A percentile compares a stretch with the other conserved stretches of the same genome.
Conservation (phyloP, 2,888 invertebrate species). For the Heteromurus nitidus region DNA sequence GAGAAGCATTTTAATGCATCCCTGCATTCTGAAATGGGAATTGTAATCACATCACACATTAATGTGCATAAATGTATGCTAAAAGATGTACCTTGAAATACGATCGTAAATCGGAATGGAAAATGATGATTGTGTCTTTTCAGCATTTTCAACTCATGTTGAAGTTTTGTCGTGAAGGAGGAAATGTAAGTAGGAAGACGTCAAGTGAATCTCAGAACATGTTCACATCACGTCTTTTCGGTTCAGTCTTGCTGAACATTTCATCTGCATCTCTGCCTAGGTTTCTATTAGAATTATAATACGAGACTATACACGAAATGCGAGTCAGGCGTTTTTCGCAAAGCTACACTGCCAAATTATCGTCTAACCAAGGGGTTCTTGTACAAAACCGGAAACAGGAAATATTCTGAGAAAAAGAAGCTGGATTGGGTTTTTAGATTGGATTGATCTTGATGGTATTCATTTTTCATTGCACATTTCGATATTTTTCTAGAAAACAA, state of each 20-base stretch:
- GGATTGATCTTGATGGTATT: too few species aligned
- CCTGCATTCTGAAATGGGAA: slow-evolving; percentile 1
- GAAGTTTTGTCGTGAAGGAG: not conserved
- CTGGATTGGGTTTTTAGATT: too few species aligned
- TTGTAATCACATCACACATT: too few species aligned
- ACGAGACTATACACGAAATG: not conserved
- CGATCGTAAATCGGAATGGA: not conserved
- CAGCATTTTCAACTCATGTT: not conserved
- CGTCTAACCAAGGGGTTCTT: not conserved
- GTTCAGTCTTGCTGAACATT: slow-evolving; percentile 31
- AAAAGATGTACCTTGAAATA: too few species aligned
- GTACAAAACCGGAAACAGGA: not conserved
- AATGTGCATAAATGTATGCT: too few species aligned
- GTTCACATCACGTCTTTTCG: too few species aligned
- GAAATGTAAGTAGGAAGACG: not conserved
- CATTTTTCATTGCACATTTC: too few species aligned
- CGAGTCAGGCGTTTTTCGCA: not conserved
- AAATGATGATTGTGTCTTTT: not conserved
- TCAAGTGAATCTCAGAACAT: too few species aligned
- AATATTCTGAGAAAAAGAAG: too few species aligned
- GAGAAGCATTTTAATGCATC: slow-evolving; percentile 17
- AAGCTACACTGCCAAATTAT: not conserved
- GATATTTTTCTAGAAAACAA: too few species aligned
- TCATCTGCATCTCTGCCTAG: slow-evolving; percentile 21
- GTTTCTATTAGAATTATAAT: not conserved